Evolutionary conservation across 35 echinoderm and acorn worm species (phyloP).

Genomic region (Ophioderma brevispina): DNA sequence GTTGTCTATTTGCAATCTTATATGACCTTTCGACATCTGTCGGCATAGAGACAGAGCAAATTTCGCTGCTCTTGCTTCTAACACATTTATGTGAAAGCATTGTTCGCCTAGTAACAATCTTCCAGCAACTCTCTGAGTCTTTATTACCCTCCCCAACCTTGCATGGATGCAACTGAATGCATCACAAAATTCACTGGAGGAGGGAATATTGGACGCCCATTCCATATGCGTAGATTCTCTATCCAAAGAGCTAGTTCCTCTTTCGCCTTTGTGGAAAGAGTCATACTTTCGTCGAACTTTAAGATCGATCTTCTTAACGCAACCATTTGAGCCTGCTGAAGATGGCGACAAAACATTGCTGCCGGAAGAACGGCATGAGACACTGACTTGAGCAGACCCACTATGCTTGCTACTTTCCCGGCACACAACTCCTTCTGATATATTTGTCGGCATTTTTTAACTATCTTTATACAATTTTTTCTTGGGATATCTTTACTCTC

Average conservation of each 20-base stretch:
- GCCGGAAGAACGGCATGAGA: not conserved
- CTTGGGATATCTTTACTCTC: not conserved
- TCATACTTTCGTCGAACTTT: not conserved
- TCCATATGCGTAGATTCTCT: not conserved
- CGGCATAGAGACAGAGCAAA: not conserved
- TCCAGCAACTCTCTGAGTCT: not conserved
- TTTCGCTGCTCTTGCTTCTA: not conserved
- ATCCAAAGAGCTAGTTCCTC: constrained; percentile 3
- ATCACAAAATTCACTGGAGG: not conserved
- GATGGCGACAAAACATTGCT: not conserved
- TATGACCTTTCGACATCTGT: not conserved
- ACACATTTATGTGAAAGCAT: constrained; percentile 7
- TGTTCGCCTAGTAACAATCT: not conserved
- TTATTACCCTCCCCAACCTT: constrained; percentile 21
- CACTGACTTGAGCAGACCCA: not conserved
- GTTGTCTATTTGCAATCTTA: constrained; percentile 10
- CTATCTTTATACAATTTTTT: not conserved
- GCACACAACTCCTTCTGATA: not conserved
- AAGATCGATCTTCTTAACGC: not conserved
- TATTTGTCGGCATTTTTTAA: not conserved
- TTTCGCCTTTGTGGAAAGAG: not conserved
- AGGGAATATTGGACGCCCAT: constrained; percentile 1
- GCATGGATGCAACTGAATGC: constrained; percentile 9
- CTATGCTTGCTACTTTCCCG: not conserved
- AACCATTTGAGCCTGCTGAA: not conserved